Base-by-base conservation (phyloP, 2,888 invertebrate species). In the Lagria hirta region DNA sequence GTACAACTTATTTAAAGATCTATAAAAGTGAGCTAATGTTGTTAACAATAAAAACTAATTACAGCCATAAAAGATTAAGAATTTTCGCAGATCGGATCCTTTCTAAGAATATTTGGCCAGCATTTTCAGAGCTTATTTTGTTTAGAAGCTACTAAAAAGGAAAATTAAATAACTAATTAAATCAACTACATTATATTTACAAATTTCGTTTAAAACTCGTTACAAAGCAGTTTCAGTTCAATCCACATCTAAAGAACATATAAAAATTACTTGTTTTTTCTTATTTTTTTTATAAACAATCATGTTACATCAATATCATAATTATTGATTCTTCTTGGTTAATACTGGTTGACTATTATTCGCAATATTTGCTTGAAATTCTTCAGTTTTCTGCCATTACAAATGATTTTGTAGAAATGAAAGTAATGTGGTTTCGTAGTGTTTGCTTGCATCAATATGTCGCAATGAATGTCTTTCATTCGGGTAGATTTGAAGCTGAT, bases 401-500 rank as follows among this genome's bases (percentile, higher is more conserved):
- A 87, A 79, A 70, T 83, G 74, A 65, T 86, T 85, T 71, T 95
- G 92, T 56, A 98, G 75, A 73, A 96, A 97, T 55, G 91, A 91
- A 43, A 98, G 76, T 45, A 98, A 75, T 32, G 90, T 91, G 4
- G 96, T 94, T 73, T 98, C 97, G 71, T 96, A 96, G 72, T 98
- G 97, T 73, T 94, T 94, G 60, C 91, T 94, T 17, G 94, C 90
- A 73, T 94, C 93, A 66, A 93, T 79, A 62, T 90, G 91, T 43
- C 98, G 79, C 12, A 99, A 79, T 8, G 97, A 97, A 70, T 99
- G 99, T 51, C 99, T 79, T 70, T 99, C 99, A 52, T 89, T 89
- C 0, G 99, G 98, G 69, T 97, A 99, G 11, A 99, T 82, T 82
- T 97, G 88, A 48, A 94, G 73, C 59, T 93, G 84, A 69, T 98